Evolutionary conservation across 2,797 vertebrate genomes (phyloP).

Genomic region (Myoxocephalus aenaeus): DNA sequence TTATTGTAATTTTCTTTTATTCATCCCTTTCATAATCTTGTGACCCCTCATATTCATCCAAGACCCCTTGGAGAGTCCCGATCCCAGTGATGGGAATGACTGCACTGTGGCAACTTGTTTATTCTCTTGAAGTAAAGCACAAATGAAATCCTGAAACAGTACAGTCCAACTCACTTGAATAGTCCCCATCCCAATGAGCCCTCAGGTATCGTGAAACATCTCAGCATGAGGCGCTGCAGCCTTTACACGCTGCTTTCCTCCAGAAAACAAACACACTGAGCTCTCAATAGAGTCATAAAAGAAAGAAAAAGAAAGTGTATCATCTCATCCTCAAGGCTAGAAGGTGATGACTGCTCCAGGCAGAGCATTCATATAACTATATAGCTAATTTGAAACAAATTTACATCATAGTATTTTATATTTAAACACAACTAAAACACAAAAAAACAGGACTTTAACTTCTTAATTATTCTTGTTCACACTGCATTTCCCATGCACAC

Average conservation of each 20-base stretch:
- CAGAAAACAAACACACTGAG: conserved; percentile 53
- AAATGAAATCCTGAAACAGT: conserved; percentile 19
- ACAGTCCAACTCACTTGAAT: conserved; percentile 40
- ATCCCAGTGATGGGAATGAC: neutral
- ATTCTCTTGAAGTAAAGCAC: neutral
- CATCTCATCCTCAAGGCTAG: conserved; percentile 40
- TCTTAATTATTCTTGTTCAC: conserved; percentile 99
- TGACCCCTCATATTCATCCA: neutral
- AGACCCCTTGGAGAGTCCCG: neutral
- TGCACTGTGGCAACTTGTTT: neutral
- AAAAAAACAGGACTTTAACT: conserved; percentile 92
- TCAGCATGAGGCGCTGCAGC: conserved; percentile 43
- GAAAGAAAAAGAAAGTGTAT: neutral
- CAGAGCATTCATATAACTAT: conserved; percentile 94
- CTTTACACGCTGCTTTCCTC: conserved; percentile 35
- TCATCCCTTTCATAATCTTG: neutral
- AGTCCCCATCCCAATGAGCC: conserved; percentile 49
- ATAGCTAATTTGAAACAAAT: conserved; percentile 98
- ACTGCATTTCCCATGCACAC: conserved; percentile 97
- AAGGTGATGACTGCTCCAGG: conserved; percentile 58
- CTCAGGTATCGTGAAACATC: conserved; percentile 46
- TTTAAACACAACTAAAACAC: conserved; percentile 89
- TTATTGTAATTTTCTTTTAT: neutral
- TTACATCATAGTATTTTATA: conserved; percentile 96
- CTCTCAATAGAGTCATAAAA: conserved; percentile 37